Base-by-base conservation (phyloP, 1,140 invertebrate genomes). In the Platyura marginata region DNA sequence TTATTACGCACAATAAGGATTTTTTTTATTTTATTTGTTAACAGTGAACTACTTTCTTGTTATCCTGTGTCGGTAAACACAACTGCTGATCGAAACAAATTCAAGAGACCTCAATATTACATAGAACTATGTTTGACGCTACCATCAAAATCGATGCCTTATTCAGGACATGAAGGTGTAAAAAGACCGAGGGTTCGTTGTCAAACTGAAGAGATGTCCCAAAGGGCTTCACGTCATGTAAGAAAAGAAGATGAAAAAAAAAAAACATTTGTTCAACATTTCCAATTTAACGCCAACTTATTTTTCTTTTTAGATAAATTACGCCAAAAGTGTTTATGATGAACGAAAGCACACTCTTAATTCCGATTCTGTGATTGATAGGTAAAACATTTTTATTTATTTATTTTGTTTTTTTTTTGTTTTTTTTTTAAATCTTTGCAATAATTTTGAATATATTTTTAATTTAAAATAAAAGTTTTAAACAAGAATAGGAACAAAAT, bases 311-410 rank as follows among this genome's bases (percentile, higher is more conserved):
- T 71, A 82, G 62, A 77, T 84, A 43, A 88, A 86, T 53, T 88
- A 88, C 63, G 88, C 88, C 32, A 86, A 85, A 58, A 79, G 77
- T 53, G 73, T 91, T 52, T 83, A 80, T 57, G 76, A 86, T 57
- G 88, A 93, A 67, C 68, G 74, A 46, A 64, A 69, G 45, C 76
- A 80, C 53, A 74, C 72, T 44, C 53, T 72, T 33, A 57, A 49
- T 46, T 21, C 22, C 9, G 41, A 42, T 3, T 15, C 21, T 40
- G 20, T 40, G 21, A 21, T 40, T 11, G 38, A 40, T 22, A 40
- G 3, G 2, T 40, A 23, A 39, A 39, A 29, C 6, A 13, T 29
- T 29, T 29, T 29, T 29, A 29, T 8, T 29, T 29, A 8, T 29
- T 29, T 13, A 29, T 29, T 29, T 29, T 29, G 6, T 29, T 29